These are phyloP conservation scores for Xiphophorus hellerii DNA, from an alignment of 2,113 vertebrate genomes.

Conservation along the genomic window DNA sequence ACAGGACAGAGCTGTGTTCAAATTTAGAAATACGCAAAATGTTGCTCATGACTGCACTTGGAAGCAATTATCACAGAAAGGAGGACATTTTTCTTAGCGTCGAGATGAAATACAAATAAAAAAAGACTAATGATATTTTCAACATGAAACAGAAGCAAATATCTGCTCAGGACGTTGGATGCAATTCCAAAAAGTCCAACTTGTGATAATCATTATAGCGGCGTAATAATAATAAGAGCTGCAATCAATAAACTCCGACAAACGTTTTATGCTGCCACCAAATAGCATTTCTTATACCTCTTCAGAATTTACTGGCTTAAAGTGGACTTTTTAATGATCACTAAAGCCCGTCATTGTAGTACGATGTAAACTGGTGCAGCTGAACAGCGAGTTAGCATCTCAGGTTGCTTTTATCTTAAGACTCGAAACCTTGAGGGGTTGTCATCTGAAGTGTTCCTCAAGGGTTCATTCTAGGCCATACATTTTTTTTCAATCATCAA, in stretches of 20 bases:
- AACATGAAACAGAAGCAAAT: not conserved
- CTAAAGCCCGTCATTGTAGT: not conserved
- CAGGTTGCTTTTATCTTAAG: not conserved
- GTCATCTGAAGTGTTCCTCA: not conserved
- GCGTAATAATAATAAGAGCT: not conserved
- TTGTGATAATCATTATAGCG: not conserved
- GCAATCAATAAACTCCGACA: not conserved
- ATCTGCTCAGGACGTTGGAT: not conserved
- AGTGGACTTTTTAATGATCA: conserved; percentile 2
- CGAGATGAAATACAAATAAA: not conserved
- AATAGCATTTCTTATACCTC: not conserved
- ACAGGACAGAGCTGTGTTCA: conserved; percentile 57
- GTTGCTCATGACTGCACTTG: not conserved
- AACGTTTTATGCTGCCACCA: not conserved
- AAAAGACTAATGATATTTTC: not conserved
- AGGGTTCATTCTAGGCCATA: not conserved
- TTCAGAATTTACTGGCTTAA: conserved; percentile 1
- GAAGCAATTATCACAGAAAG: not conserved
- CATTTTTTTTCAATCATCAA: not conserved
- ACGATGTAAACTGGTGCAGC: not conserved
- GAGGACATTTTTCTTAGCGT: not conserved
- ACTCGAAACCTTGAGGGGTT: too few species aligned
- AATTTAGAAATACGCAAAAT: conserved; percentile 4
- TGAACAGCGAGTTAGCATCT: not conserved
- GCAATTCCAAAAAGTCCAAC: not conserved